Evolutionary conservation across 2,888 invertebrate species (phyloP), one percentile per base, ranked within the genome.

Genomic region (Cataglyphis altisquamis): DNA sequence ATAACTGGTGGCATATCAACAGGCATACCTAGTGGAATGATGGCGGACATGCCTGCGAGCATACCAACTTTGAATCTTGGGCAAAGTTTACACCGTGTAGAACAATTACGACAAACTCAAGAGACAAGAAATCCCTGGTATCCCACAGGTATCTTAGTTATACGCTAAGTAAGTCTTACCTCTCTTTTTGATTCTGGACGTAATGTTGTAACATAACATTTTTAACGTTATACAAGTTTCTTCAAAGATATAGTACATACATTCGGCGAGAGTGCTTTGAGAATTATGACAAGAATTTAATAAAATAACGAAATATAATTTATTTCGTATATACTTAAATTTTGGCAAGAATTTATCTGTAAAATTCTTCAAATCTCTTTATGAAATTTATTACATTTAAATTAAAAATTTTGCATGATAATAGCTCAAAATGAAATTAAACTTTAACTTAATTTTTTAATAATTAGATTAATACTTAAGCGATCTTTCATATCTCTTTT

Each of bases 1-100:
- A 64, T 90, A 70, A 74, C 67, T 75, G 74, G 25, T 25, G 83
- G 85, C 72, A 86, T 90, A 86, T 83, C 90, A 75, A 55, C 87
- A 72, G 72, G 85, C 66, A 87, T 89, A 78, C 72, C 85, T 63
- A 67, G 29, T 60, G 66, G 70, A 80, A 82, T 90, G 63, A 74
- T 87, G 18, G 45, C 77, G 18, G 62, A 64, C 83, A 80, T 89
- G 80, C 78, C 89, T 45, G 62, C 64, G 67, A 73, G 81, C 70
- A 41, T 89, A 74, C 86, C 90, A 64, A 83, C 87, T 80, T 84
- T 89, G 82, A 88, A 85, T 83, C 86, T 88, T 36, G 89, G 63
- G 10, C 88, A 86, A 82, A 88, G 83, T 88, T 85, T 86, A 75
- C 89, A 88, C 66, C 84, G 87, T 29, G 29, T 83, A 15, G 87